Conservation (phyloP, 2,797 vertebrate genomes). For the Pseudochirops corinnae region DNA sequence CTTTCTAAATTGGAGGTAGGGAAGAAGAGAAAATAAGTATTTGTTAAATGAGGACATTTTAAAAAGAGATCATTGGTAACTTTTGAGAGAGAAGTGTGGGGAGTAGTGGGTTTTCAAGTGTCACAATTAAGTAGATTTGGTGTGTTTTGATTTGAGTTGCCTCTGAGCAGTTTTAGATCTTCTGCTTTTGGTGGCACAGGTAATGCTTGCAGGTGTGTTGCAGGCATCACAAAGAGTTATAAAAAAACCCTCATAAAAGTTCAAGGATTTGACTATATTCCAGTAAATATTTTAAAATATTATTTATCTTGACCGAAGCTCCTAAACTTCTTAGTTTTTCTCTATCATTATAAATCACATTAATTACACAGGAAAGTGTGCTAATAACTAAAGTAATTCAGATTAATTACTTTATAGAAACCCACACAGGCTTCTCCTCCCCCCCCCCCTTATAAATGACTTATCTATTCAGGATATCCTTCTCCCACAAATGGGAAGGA, state of each 20-base stretch:
- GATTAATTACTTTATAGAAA: background rate
- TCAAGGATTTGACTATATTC: conserved; percentile 11
- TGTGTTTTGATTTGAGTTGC: background rate
- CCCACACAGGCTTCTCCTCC: background rate
- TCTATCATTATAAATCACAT: conserved; percentile 51
- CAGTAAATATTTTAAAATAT: conserved; percentile 54
- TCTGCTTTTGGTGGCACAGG: conserved; percentile 4
- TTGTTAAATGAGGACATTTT: background rate
- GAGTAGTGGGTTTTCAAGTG: background rate
- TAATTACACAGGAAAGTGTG: conserved; percentile 31
- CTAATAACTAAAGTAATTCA: conserved; percentile 48
- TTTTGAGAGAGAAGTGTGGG: background rate
- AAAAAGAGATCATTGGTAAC: background rate
- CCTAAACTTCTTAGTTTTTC: conserved; percentile 52
- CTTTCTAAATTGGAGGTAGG: background rate
- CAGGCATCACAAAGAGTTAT: background rate
- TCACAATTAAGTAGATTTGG: background rate
- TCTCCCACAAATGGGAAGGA: background rate
- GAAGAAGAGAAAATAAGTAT: background rate
- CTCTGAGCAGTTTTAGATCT: background rate
- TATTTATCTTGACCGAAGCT: conserved; percentile 43
- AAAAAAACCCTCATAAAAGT: conserved; percentile 10
- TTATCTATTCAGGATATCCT: background rate
- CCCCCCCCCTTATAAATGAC: background rate
- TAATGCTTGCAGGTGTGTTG: background rate